A percentile compares a stretch with the other conserved stretches of the same genome.
phyloP scores from a whole-genome alignment of 2,888 invertebrate genomes.

The Drosophila aldrichi region DNA sequence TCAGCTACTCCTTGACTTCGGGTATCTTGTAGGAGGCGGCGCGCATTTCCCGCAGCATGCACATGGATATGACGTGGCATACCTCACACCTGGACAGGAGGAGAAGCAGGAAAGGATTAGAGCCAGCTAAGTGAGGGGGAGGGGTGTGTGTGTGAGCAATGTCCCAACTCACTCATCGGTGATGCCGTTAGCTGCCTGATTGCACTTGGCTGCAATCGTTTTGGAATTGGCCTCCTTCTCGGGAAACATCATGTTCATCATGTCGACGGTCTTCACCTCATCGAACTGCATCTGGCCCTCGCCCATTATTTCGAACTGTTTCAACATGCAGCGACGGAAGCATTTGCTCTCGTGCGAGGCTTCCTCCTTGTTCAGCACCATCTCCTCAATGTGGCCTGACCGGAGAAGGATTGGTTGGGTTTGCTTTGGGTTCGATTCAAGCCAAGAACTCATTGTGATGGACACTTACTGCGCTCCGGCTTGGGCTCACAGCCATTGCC shows the following conservation, averaged over 20 bases:
- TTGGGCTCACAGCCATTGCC: conserved; percentile 56
- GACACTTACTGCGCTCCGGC: conserved; percentile 57
- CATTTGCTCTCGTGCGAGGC: conserved; percentile 78
- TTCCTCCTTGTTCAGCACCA: conserved; percentile 69
- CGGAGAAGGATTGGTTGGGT: too few relatives aligned
- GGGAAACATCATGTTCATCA: conserved; percentile 69
- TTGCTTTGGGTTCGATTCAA: neutral
- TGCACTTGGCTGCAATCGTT: conserved; percentile 57
- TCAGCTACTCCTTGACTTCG: conserved; percentile 62
- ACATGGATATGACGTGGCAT: conserved; percentile 73
- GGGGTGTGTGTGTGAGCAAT: too few relatives aligned
- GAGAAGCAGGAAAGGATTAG: neutral
- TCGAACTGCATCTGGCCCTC: conserved; percentile 39
- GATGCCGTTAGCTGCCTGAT: conserved; percentile 37
- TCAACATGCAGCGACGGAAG: conserved; percentile 80
- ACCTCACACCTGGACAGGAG: conserved; percentile 63
- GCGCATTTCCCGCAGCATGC: conserved; percentile 68
- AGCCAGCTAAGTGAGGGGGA: too few relatives aligned
- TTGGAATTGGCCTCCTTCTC: conserved; percentile 49
- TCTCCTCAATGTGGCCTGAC: conserved; percentile 68
- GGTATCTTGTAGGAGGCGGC: conserved; percentile 61
- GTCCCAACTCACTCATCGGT: conserved; percentile 68
- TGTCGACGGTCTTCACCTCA: conserved; percentile 54
- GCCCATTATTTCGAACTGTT: conserved; percentile 77
- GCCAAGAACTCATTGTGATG: neutral